Base-by-base conservation (phyloP, 1,140 invertebrate species). In the Papilio aristodemus region DNA sequence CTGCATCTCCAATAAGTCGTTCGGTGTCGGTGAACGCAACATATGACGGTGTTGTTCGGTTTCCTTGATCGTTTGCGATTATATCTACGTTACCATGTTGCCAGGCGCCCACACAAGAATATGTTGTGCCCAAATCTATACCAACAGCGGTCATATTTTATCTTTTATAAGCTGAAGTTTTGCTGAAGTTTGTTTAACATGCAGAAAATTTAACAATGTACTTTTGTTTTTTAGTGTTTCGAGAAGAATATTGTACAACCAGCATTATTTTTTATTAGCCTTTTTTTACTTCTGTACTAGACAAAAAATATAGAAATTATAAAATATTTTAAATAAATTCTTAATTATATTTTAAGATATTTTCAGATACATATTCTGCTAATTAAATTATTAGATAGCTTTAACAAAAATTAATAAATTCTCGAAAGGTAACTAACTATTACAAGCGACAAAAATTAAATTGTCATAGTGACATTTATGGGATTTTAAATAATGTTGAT, bases 51-150 rank as follows among this genome's bases (percentile, higher is more conserved):
- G 97, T 98, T 27, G 97, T 98, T 54, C 97, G 91, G 90, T 98
- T 98, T 7, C 97, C 97, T 92, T 98, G 97, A 80, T 98, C 97
- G 81, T 98, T 98, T 75, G 97, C 97, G 76, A 98, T 98, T 74
- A 98, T 98, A 84, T 98, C 97, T 11, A 98, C 97, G 89, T 97
- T 97, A 50, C 96, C 97, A 82, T 97, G 93, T 77, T 96, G 85
- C 82, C 94, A 97, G 3, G 96, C 95, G 50, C 95, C 96, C 8
- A 97, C 96, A 75, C 96, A 96, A 41, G 95, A 96, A 85, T 96
- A 96, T 8, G 96, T 96, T 32, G 96, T 97, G 41, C 96, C 96
- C 80, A 96, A 92, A 91, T 96, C 95, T 76, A 96, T 96, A 78
- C 95, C 95, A 83, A 96, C 93, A 60, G 95, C 94, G 72, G 93